These are phyloP conservation scores for Oryzias javanicus DNA, from an alignment of 2,113 vertebrate species.

Conservation along the genomic window DNA sequence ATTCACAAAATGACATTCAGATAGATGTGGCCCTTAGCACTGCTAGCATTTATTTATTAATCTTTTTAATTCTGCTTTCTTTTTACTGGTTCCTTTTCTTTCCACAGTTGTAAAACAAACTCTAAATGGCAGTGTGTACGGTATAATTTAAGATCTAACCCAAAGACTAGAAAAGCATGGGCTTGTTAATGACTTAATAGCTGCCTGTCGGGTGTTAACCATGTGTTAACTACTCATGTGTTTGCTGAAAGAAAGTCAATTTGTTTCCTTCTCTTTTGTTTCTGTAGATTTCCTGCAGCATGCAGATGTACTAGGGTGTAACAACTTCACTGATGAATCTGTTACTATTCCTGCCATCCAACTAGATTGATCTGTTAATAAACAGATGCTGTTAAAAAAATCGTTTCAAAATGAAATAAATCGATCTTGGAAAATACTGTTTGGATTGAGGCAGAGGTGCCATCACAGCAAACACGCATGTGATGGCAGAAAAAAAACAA, in stretches of 20 bases:
- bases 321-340: too few relatives aligned
- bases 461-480: too few relatives aligned
- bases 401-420: too few relatives aligned
- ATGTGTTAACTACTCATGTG: neutral
- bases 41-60: neutral
- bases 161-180: slow-evolving; percentile 28
- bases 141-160: slow-evolving; percentile 46
- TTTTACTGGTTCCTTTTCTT: neutral
- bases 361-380: too few relatives aligned
- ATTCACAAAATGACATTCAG: slow-evolving; percentile 15
- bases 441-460: too few relatives aligned
- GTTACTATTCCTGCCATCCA: too few relatives aligned
- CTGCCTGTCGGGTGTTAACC: slow-evolving; percentile 33
- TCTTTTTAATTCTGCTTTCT: neutral
- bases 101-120: slow-evolving; percentile 1
- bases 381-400: too few relatives aligned
- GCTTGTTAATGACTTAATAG: slow-evolving; percentile 56
- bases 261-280: neutral
- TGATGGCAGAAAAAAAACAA: too few relatives aligned
- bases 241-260: neutral
- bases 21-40: slow-evolving; percentile 17
- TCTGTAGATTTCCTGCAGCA: neutral
- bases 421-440: too few relatives aligned
- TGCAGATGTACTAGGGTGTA: too few relatives aligned
- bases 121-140: slow-evolving; percentile 26